Evolutionary conservation across 2,888 invertebrate genomes (phyloP).

Genomic region (Torymus auratus): DNA sequence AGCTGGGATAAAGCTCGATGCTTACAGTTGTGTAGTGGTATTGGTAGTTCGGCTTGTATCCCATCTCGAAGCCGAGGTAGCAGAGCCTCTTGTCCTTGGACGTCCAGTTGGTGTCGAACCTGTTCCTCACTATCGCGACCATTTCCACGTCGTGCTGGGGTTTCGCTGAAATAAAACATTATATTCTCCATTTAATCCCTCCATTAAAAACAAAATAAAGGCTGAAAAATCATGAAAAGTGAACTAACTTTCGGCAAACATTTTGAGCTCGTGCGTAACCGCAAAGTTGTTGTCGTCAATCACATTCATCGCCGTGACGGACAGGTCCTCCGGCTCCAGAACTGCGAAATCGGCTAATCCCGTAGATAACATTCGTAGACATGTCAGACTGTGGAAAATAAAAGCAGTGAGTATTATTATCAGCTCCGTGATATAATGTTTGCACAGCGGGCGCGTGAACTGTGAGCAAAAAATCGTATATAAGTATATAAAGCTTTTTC

Average conservation of each 20-base stretch:
- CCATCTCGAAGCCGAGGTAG: constrained; percentile 88
- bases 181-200: not conserved
- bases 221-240: no score
- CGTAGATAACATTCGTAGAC: constrained; percentile 86
- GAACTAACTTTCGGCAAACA: constrained; percentile 78
- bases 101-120: constrained; percentile 81
- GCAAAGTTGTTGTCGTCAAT: constrained; percentile 77
- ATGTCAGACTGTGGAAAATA: constrained; percentile 82
- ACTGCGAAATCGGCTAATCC: constrained; percentile 91
- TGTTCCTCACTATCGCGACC: constrained; percentile 82
- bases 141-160: constrained; percentile 75
- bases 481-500: constrained; percentile 54
- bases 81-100: constrained; percentile 86
- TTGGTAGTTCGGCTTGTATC: constrained; percentile 86
- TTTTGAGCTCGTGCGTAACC: constrained; percentile 84
- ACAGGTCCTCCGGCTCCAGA: constrained; percentile 89
- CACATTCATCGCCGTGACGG: constrained; percentile 84
- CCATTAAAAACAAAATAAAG: no score
- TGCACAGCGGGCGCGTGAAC: not conserved
- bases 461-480: not conserved
- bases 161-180: constrained; percentile 20
- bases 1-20: not conserved
- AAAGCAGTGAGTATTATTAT: not conserved
- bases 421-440: not conserved
- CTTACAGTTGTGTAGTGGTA: constrained; percentile 58